Evolutionary conservation across 2,113 vertebrate genomes (phyloP).

Genomic region (Sarotherodon lohbergeri): DNA sequence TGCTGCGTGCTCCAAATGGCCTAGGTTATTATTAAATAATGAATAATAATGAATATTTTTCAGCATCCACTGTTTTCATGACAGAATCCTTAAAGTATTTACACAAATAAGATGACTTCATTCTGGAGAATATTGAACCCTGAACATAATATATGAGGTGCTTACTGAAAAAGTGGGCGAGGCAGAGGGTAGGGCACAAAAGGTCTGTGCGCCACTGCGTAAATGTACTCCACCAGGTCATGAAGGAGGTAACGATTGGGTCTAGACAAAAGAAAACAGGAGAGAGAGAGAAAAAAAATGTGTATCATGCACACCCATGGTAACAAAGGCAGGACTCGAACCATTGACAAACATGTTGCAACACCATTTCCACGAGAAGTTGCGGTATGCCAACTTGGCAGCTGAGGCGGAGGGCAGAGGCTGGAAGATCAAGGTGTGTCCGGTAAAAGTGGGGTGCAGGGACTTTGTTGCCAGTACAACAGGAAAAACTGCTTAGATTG

Average conservation of each 20-base stretch:
- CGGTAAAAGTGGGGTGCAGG: not conserved
- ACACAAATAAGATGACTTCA: accelerated
- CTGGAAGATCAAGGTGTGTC: accelerated
- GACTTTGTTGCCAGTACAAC: not conserved
- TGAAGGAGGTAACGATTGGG: conserved; percentile 86
- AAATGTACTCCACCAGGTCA: conserved; percentile 88
- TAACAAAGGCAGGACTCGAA: not conserved
- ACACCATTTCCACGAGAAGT: not conserved
- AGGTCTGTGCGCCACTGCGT: conserved; percentile 68
- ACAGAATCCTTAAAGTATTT: not conserved
- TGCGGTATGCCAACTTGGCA: accelerated
- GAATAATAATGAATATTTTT: not conserved
- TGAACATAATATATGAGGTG: not conserved
- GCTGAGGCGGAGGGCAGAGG: not conserved
- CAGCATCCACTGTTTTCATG: not conserved
- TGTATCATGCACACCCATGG: not conserved
- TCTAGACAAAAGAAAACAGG: conserved; percentile 55
- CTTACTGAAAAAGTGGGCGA: conserved; percentile 85
- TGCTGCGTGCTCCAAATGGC: not conserved
- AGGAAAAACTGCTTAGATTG: not conserved
- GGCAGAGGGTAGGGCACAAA: conserved; percentile 83
- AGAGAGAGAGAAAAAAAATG: accelerated
- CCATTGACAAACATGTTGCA: not conserved
- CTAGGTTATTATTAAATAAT: not conserved
- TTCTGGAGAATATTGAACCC: not conserved